A percentile compares a stretch with the other conserved stretches of the same genome.
Conservation (phyloP, 1,140 invertebrate species). For the Drosophila punjabiensis region DNA sequence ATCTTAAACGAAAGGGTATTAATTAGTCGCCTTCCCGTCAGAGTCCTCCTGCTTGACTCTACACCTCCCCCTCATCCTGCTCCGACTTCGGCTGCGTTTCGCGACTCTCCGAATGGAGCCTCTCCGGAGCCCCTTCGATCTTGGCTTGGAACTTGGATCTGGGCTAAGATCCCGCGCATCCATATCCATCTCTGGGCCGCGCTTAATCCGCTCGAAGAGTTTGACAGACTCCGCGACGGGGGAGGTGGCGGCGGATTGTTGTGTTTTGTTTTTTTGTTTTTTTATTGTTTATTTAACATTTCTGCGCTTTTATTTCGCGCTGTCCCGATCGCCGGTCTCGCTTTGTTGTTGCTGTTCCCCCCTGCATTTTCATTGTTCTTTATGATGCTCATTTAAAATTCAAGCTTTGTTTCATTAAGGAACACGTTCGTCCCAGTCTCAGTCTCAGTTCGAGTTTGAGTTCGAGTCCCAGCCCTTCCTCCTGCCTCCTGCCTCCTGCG, state of each 20-base stretch:
- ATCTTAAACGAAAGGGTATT: not conserved
- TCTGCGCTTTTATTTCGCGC: slow-evolving; percentile 67
- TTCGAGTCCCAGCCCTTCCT: not conserved
- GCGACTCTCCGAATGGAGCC: not conserved
- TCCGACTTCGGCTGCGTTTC: not conserved
- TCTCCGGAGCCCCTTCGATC: not conserved
- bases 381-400: slow-evolving; percentile 83
- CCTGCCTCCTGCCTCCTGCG: not conserved
- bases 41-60: slow-evolving; percentile 6
- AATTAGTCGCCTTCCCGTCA: not conserved
- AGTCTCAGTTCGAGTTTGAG: not conserved
- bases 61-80: not conserved
- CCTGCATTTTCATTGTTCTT: slow-evolving; percentile 82
- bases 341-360: slow-evolving; percentile 62
- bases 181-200: slow-evolving; percentile 48
- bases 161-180: slow-evolving; percentile 19
- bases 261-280: slow-evolving; percentile 45
- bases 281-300: slow-evolving; percentile 82
- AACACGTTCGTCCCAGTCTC: slow-evolving; percentile 66
- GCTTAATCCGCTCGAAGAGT: slow-evolving; percentile 38
- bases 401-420: slow-evolving; percentile 84
- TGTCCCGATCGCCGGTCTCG: slow-evolving; percentile 52
- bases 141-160: not conserved
- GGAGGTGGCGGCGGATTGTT: not conserved
- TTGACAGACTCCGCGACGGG: slow-evolving; percentile 51